phyloP scores from a whole-genome alignment of 1,140 invertebrate genomes.

The Apis florea region DNA sequence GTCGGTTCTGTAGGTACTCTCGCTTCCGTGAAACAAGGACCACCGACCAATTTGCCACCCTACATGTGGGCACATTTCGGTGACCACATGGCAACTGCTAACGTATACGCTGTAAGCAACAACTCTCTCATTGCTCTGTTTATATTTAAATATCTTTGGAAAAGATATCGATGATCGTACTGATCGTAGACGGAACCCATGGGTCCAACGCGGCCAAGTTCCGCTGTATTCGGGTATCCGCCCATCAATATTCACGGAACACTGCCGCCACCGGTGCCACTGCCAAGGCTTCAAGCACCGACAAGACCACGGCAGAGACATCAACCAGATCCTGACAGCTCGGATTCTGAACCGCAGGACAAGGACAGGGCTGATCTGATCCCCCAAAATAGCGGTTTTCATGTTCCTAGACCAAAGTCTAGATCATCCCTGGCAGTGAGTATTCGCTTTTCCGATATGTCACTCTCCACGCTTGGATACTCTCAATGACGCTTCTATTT shows the following conservation, averaged over 20 bases:
- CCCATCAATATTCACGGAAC: slow-evolving; percentile 83
- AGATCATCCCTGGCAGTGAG: slow-evolving; percentile 86
- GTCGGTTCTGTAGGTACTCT: slow-evolving; percentile 80
- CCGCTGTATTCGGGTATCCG: slow-evolving; percentile 90
- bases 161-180: no score
- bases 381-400: slow-evolving; percentile 80
- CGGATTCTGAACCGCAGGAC: slow-evolving; percentile 83
- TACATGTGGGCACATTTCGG: slow-evolving; percentile 90
- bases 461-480: not conserved
- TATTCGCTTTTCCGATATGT: slow-evolving; percentile 43
- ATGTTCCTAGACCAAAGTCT: slow-evolving; percentile 89
- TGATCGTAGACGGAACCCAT: slow-evolving; percentile 86
- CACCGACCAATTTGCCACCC: slow-evolving; percentile 74
- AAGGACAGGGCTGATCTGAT: slow-evolving; percentile 87
- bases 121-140: not conserved
- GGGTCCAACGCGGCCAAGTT: slow-evolving; percentile 87
- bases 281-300: slow-evolving; percentile 83
- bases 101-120: slow-evolving; percentile 89
- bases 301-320: slow-evolving; percentile 72
- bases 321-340: slow-evolving; percentile 79
- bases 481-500: slow-evolving; percentile 50
- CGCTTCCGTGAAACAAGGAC: slow-evolving; percentile 82
- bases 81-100: slow-evolving; percentile 90
- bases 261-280: slow-evolving; percentile 87
- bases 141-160: slow-evolving; percentile 1